Conservation (phyloP, 2,888 invertebrate species). For the Macrophya annulata region DNA sequence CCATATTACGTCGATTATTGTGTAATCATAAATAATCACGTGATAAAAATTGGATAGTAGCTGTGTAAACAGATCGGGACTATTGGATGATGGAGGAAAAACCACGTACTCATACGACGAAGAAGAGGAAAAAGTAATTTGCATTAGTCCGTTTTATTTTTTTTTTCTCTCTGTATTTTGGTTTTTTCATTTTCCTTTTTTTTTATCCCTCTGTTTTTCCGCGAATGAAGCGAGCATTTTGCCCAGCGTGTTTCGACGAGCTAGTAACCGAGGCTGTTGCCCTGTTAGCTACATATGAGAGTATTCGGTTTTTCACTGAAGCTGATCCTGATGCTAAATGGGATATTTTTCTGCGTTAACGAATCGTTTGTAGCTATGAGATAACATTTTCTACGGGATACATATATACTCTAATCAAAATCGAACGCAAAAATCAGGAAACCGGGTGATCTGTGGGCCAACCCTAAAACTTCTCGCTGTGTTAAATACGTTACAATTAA, state of each 20-base stretch:
- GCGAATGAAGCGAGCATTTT: constrained; percentile 16
- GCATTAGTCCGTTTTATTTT: constrained; percentile 26
- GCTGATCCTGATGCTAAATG: constrained; percentile 52
- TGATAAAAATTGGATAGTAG: background rate
- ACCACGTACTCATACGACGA: background rate
- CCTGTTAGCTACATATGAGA: background rate
- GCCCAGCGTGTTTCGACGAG: constrained; percentile 28
- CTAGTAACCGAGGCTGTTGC: background rate
- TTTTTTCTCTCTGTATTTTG: constrained; percentile 15
- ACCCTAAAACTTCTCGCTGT: no score
- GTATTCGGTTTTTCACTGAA: background rate
- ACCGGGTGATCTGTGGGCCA: no score
- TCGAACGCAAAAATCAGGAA: background rate
- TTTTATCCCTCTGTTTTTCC: background rate
- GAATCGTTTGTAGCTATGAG: constrained; percentile 11
- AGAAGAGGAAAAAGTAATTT: constrained; percentile 21
- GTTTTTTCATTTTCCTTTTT: constrained; percentile 38
- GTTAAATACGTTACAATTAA: no score
- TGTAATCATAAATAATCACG: constrained; percentile 4
- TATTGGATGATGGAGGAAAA: background rate
- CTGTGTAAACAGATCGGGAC: background rate
- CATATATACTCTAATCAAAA: background rate
- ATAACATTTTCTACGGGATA: constrained; percentile 4
- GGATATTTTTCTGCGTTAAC: constrained; percentile 36
- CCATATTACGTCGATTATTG: background rate